Conservation (phyloP, 2,113 vertebrate species). For the Coptodon bakossiorum region DNA sequence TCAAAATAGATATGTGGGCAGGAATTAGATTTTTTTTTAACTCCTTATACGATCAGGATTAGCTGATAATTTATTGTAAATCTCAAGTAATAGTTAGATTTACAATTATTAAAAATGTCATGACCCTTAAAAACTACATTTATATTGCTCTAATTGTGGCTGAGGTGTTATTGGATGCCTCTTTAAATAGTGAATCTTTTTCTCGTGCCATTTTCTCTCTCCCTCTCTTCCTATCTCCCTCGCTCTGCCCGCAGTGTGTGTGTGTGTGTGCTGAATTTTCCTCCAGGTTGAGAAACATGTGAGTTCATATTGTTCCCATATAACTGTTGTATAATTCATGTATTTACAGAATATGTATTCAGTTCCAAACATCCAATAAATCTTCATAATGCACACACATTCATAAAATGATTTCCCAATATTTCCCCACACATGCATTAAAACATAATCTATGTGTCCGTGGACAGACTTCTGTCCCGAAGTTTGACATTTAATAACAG, state of each 20-base stretch:
- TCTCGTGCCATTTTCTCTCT: neutral
- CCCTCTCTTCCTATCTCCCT: neutral
- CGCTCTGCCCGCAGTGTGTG: neutral
- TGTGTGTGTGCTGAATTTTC: neutral
- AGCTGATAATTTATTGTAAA: neutral
- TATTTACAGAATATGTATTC: slow-evolving; percentile 27
- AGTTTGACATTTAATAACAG: neutral
- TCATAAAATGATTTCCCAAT: slow-evolving; percentile 3
- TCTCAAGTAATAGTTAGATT: neutral
- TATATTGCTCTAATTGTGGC: neutral
- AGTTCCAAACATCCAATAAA: slow-evolving; percentile 24
- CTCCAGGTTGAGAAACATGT: neutral
- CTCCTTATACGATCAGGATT: neutral
- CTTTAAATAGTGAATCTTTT: neutral
- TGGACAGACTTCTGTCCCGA: neutral
- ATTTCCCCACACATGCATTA: neutral
- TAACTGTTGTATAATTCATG: slow-evolving; percentile 43
- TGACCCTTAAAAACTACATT: neutral
- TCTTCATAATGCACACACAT: slow-evolving; percentile 41
- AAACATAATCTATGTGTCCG: neutral
- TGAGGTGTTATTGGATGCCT: neutral
- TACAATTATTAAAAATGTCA: neutral
- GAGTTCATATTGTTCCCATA: neutral
- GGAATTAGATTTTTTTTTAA: neutral
- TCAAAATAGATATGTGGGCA: neutral